Base-by-base conservation (phyloP, 1,140 invertebrate genomes). In the Pararge aegeria region DNA sequence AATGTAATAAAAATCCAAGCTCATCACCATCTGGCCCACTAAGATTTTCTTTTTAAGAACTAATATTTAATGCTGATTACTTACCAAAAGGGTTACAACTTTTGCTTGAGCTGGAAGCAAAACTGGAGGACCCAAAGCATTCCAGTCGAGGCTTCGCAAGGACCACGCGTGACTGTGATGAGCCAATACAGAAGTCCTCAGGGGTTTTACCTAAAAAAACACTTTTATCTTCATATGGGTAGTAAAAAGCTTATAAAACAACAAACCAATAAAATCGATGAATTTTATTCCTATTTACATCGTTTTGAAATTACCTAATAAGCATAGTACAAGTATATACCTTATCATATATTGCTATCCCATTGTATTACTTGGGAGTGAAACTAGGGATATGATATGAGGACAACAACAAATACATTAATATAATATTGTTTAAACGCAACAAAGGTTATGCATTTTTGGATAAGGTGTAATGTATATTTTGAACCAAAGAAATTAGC, bases 71-170 rank as follows among this genome's bases (percentile, higher is more conserved):
- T n/a, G n/a, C n/a, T 24, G 5, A 38, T 20, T 40, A 68, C 66
- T 66, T 70, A 86, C 84, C 81, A 76, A 87, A 85, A 60, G 80
- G 75, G 71, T 81, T 85, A 54, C 61, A 70, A 53, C 52, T 67
- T 75, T 86, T 88, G 18, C 69, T 82, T 53, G 81, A 82, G 66
- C 75, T 80, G 12, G 84, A 78, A 51, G 77, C 74, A 72, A 82
- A 81, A 49, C 71, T 78, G 10, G 81, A 76, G n/a, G 81, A 73
- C 4, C 84, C 84, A 69, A 89, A 86, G 9, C 78, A 81, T 34
- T 84, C 86, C 49, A 89, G 73, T 50, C 84, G 70, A 24, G 86
- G 86, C 57, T 87, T 89, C 2, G 86, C 86, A 67, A 89, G 62
- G 38, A 89, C 82, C 49, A 85, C 75, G 56, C 83, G 64, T 34